phyloP scores from a whole-genome alignment of 1,140 invertebrate species.

The Drosophila suzukii region DNA sequence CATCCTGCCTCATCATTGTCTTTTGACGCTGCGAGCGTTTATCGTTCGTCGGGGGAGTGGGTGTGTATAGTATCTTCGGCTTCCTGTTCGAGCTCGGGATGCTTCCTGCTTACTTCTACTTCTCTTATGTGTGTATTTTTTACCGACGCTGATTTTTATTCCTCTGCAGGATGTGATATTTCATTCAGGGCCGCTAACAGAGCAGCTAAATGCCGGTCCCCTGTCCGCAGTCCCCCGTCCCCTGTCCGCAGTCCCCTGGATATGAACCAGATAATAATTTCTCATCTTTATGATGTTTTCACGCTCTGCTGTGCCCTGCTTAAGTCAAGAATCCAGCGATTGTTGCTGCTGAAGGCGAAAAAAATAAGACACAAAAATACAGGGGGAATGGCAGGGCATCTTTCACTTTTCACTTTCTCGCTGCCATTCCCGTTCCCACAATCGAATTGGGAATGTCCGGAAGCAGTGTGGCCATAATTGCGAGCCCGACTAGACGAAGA shows the following conservation, averaged over 20 bases:
- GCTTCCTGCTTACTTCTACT: conserved; percentile 50
- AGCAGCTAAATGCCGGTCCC: conserved; percentile 55
- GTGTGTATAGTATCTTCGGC: conserved; percentile 20
- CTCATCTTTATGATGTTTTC: conserved; percentile 64
- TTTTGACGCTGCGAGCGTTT: conserved; percentile 70
- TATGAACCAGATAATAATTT: conserved; percentile 49
- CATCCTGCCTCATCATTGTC: conserved; percentile 66
- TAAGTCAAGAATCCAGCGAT: conserved; percentile 40
- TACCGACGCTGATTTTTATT: conserved; percentile 79
- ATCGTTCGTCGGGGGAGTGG: conserved; percentile 16
- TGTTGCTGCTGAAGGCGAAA: conserved; percentile 5
- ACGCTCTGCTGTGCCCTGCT: conserved; percentile 49
- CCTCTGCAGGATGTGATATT: conserved; percentile 78
- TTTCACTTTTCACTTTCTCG: conserved; percentile 41
- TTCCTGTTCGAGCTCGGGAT: conserved; percentile 70
- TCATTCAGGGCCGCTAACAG: conserved; percentile 70
- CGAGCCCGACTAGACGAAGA: conserved; percentile 41
- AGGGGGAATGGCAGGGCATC: conserved; percentile 7
- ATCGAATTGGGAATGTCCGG: conserved; percentile 48
- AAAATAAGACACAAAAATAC: not conserved
- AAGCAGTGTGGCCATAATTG: conserved; percentile 46
- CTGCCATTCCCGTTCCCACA: conserved; percentile 12
- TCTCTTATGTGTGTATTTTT: conserved; percentile 67
- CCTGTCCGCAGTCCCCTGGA: not conserved
- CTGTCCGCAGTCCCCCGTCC: not conserved